These are phyloP conservation scores for Erythrocercus mccallii DNA, from an alignment of 2,113 vertebrate genomes.

Conservation along the genomic window DNA sequence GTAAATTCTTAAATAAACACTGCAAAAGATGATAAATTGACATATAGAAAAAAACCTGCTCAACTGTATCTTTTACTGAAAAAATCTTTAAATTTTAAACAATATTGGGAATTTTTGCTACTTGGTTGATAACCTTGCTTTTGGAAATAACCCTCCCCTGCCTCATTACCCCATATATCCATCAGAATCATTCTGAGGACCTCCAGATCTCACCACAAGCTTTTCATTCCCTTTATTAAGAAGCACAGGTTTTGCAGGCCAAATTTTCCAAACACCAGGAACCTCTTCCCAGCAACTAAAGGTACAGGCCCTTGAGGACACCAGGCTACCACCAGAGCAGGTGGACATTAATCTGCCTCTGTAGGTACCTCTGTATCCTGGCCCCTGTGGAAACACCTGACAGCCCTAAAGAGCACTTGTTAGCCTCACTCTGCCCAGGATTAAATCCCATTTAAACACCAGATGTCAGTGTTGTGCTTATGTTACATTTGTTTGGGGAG, in stretches of 20 bases:
- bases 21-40: background rate
- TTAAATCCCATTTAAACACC: slow-evolving; percentile 47
- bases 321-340: accelerated
- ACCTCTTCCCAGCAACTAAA: background rate
- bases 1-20: background rate
- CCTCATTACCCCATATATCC: background rate
- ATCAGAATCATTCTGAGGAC: background rate
- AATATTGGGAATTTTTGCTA: background rate
- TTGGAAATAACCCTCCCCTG: background rate
- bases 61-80: background rate
- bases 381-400: background rate
- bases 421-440: background rate
- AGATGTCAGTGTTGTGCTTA: slow-evolving; percentile 79
- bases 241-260: background rate
- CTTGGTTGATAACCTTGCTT: background rate
- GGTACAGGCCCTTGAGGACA: background rate
- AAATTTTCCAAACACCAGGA: background rate
- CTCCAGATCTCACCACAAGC: background rate
- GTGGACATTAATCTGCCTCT: too few species aligned
- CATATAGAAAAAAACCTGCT: background rate
- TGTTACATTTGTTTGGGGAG: slow-evolving; percentile 2
- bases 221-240: background rate
- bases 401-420: background rate
- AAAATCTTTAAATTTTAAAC: background rate
- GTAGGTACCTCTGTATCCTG: background rate